phyloP scores from a whole-genome alignment of 2,888 invertebrate species.

The Darwinula stevensoni region DNA sequence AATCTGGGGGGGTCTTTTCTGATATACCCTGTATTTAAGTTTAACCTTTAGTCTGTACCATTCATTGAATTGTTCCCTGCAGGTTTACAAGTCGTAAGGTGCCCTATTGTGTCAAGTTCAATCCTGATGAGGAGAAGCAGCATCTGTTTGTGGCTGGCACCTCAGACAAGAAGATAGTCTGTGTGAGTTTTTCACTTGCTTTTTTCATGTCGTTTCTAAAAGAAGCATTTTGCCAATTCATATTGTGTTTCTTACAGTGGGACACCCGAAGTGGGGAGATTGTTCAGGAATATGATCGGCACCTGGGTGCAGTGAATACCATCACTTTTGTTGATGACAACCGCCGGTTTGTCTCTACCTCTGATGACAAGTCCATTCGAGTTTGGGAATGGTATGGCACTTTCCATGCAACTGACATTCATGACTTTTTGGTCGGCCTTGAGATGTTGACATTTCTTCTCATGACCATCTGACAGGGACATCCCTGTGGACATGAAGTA shows the following conservation, averaged over 20 bases:
- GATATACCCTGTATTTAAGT: too few relatives aligned
- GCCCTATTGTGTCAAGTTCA: conserved; percentile 90
- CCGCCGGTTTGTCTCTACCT: conserved; percentile 86
- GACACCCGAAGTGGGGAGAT: conserved; percentile 79
- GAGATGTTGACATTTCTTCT: conserved; percentile 1
- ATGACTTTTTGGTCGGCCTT: too few relatives aligned
- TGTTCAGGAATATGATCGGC: conserved; percentile 91
- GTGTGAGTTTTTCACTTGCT: conserved; percentile 32
- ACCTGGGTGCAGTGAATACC: conserved; percentile 91
- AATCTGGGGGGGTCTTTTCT: too few relatives aligned
- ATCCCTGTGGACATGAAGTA: conserved; percentile 98
- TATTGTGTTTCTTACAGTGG: conserved; percentile 33
- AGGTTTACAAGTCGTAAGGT: conserved; percentile 84
- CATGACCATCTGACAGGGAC: conserved; percentile 21
- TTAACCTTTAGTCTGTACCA: background rate
- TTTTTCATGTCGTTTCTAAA: conserved; percentile 1
- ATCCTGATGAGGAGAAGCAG: conserved; percentile 89
- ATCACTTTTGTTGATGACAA: conserved; percentile 99
- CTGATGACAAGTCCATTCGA: conserved; percentile 90
- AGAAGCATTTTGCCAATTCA: background rate
- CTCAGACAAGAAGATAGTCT: conserved; percentile 96
- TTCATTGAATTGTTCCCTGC: background rate
- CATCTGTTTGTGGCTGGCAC: conserved; percentile 94
- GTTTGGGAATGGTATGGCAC: conserved; percentile 93
- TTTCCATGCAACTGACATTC: too few relatives aligned